Percentiles rank a stretch among this genome's conserved stretches.
Evolutionary conservation across 2,113 vertebrate genomes (phyloP).

Genomic region (Osmerus mordax): DNA sequence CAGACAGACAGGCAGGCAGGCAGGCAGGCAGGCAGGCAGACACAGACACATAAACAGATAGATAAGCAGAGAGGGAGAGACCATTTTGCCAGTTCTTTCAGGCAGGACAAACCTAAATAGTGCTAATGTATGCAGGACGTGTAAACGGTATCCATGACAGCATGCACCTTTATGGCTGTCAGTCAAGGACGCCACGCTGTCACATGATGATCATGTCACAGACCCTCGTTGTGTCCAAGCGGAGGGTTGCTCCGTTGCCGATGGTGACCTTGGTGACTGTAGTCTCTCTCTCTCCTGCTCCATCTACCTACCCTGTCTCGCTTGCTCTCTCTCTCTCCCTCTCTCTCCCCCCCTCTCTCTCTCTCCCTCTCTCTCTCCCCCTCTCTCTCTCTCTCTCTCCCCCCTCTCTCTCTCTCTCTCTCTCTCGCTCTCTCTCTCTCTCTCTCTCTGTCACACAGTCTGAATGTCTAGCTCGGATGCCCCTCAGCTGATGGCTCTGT

Average conservation of each 20-base stretch:
- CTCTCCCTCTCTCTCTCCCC: too few species aligned
- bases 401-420: neutral
- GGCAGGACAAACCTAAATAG: neutral
- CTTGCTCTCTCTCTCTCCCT: neutral
- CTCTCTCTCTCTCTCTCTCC: neutral
- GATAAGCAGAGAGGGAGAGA: neutral
- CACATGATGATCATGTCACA: too few species aligned
- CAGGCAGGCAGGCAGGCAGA: too few species aligned
- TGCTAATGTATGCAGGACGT: too few species aligned
- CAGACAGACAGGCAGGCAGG: too few species aligned
- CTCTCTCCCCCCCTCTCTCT: neutral
- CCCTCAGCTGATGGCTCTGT: neutral
- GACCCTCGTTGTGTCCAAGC: too few species aligned
- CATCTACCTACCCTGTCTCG: neutral
- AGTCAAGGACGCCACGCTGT: neutral
- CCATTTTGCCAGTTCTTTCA: neutral
- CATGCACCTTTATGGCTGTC: neutral
- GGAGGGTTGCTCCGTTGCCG: neutral
- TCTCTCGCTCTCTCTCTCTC: neutral
- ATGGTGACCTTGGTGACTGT: neutral
- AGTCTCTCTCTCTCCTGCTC: neutral
- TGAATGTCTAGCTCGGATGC: neutral
- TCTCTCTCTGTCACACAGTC: neutral
- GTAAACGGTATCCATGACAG: too few species aligned
- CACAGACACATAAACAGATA: constrained; percentile 3